A percentile compares a stretch with the other conserved stretches of the same genome.
These are phyloP conservation scores for Morelia viridis DNA, from an alignment of 2,797 vertebrate species.

Conservation along the genomic window DNA sequence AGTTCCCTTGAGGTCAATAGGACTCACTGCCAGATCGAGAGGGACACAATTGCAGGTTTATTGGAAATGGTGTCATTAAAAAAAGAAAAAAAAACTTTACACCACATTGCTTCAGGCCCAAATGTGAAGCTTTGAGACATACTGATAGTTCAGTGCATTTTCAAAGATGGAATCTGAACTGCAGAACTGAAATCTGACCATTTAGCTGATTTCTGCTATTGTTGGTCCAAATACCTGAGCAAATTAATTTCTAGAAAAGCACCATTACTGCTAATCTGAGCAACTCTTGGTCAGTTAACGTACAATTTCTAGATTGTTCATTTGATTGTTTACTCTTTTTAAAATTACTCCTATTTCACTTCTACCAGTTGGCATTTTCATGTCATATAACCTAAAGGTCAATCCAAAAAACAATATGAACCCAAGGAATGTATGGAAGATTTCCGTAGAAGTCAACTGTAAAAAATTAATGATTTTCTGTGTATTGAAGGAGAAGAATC, in stretches of 20 bases:
- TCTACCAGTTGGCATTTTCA: not conserved
- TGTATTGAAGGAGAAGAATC: not conserved
- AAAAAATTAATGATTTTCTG: not conserved
- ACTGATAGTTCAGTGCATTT: not conserved
- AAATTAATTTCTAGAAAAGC: conserved; percentile 10
- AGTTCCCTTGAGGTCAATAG: not conserved
- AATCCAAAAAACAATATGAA: not conserved
- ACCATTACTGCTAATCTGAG: not conserved
- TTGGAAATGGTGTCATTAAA: not conserved
- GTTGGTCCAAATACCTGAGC: not conserved
- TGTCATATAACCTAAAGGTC: not conserved
- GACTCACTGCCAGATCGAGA: not conserved
- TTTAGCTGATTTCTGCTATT: not conserved
- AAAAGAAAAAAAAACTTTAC: not conserved
- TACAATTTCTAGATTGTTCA: not conserved
- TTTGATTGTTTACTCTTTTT: not conserved
- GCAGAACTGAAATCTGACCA: conserved; percentile 9
- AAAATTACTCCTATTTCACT: not conserved
- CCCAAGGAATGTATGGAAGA: not conserved
- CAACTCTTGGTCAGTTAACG: not conserved
- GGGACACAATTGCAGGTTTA: not conserved
- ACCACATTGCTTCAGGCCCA: not conserved
- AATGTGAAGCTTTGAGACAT: not conserved
- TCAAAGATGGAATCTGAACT: conserved; percentile 8
- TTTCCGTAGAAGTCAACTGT: not conserved